Evolutionary conservation across 2,113 vertebrate species (phyloP).

Genomic region (Mesocricetus auratus): DNA sequence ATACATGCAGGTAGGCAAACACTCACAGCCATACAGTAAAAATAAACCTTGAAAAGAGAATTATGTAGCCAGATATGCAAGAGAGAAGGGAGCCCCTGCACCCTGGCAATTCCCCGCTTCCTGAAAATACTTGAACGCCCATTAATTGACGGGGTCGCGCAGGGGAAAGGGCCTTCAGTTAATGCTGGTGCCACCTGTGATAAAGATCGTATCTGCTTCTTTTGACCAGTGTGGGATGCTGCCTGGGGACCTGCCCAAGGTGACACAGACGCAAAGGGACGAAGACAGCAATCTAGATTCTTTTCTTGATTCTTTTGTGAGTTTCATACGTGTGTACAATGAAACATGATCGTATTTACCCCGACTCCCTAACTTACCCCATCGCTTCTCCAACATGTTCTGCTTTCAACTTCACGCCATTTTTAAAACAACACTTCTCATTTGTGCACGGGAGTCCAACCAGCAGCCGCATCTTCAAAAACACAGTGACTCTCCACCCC

Average conservation of each 20-base stretch:
- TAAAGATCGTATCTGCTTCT: background rate
- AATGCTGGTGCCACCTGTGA: no score
- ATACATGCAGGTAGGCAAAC: background rate
- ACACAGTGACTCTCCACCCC: background rate
- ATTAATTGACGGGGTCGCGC: rapidly evolving
- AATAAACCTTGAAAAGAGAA: background rate
- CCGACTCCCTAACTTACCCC: background rate
- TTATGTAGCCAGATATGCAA: background rate
- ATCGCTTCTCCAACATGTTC: no score
- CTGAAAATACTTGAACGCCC: rapidly evolving
- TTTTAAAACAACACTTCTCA: background rate
- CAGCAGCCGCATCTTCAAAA: background rate
- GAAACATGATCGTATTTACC: background rate
- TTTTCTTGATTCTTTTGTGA: background rate
- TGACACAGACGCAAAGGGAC: background rate
- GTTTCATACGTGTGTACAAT: background rate
- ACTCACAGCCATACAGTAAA: background rate
- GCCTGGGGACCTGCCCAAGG: background rate
- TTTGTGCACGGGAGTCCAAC: no score
- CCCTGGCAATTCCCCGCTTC: rapidly evolving
- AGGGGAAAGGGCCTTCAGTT: rapidly evolving
- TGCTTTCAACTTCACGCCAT: background rate
- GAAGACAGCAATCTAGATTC: background rate
- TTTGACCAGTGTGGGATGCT: background rate
- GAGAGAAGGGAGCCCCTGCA: rapidly evolving